These are phyloP conservation scores for Peromyscus leucopus DNA, from an alignment of 2,113 vertebrate species.

Conservation along the genomic window DNA sequence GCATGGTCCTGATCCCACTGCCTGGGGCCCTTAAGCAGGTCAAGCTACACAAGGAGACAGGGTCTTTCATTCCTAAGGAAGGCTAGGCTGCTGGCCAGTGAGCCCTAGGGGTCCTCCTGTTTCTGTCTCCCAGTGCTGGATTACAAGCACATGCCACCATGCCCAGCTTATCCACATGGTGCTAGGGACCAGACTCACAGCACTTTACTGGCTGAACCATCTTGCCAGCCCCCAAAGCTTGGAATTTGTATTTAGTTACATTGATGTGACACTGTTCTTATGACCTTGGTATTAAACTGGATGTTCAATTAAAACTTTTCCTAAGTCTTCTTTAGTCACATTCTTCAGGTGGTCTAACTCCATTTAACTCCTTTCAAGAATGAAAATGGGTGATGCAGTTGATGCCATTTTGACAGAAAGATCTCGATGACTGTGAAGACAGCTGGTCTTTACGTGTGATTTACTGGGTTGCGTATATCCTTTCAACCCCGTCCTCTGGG, in stretches of 20 bases:
- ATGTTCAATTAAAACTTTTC: background rate
- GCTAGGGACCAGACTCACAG: background rate
- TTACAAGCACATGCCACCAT: background rate
- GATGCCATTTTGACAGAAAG: background rate
- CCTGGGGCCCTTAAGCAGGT: too few relatives aligned
- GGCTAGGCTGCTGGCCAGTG: too few relatives aligned
- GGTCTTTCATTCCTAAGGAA: too few relatives aligned
- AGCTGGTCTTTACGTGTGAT: background rate
- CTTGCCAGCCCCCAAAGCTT: background rate
- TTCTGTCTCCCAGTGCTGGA: background rate
- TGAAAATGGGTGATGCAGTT: background rate
- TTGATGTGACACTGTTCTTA: background rate
- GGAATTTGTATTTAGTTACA: background rate
- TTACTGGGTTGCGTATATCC: background rate
- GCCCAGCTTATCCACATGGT: background rate
- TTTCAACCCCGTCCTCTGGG: background rate
- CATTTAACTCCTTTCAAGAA: background rate
- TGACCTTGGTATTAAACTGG: constrained; percentile 35
- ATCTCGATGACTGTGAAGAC: background rate
- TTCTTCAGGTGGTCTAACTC: background rate
- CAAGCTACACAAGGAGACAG: too few relatives aligned
- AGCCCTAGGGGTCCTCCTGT: background rate
- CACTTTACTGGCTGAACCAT: background rate
- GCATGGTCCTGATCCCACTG: too few relatives aligned
- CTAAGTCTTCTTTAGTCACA: background rate